phyloP scores from a whole-genome alignment of 23 tunicate genomes.

The Corella eumyota region DNA sequence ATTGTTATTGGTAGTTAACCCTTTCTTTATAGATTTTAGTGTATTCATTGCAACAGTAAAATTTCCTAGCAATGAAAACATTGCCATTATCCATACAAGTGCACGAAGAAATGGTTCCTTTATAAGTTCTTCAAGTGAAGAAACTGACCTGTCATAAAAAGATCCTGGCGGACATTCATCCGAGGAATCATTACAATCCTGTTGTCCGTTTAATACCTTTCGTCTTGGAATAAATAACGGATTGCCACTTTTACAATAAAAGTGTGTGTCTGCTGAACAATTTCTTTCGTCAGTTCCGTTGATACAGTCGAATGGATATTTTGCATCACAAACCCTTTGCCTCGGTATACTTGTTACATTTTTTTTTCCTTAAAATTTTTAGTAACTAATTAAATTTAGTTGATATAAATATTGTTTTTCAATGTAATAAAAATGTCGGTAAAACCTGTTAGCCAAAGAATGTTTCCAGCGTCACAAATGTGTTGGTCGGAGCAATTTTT shows the following conservation, averaged over 20 bases:
- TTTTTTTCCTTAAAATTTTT: no score
- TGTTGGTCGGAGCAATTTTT: slow-evolving; percentile 4
- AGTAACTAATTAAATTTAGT: no score
- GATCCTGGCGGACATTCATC: no score
- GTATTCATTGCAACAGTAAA: background rate
- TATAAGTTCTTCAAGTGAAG: slow-evolving; percentile 10
- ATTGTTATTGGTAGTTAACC: background rate
- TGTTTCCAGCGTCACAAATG: slow-evolving; percentile 4
- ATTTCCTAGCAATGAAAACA: slow-evolving; percentile 10
- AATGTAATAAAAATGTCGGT: no score
- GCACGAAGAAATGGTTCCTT: background rate
- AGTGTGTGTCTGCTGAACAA: slow-evolving; percentile 11
- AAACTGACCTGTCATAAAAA: slow-evolving; percentile 1
- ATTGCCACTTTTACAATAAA: slow-evolving; percentile 11
- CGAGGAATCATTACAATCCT: slow-evolving; percentile 15
- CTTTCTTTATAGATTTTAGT: background rate
- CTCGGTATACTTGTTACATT: slow-evolving; percentile 1
- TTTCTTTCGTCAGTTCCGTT: slow-evolving; percentile 4
- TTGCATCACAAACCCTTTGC: background rate
- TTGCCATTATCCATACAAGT: slow-evolving; percentile 17
- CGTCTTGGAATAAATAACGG: slow-evolving; percentile 5
- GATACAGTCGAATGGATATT: slow-evolving; percentile 5
- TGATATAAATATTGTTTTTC: no score
- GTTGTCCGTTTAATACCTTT: slow-evolving; percentile 8
- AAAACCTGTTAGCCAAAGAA: no score